Base-by-base conservation (phyloP, 2,888 invertebrate genomes). In the Stenoptilia bipunctidactyla region DNA sequence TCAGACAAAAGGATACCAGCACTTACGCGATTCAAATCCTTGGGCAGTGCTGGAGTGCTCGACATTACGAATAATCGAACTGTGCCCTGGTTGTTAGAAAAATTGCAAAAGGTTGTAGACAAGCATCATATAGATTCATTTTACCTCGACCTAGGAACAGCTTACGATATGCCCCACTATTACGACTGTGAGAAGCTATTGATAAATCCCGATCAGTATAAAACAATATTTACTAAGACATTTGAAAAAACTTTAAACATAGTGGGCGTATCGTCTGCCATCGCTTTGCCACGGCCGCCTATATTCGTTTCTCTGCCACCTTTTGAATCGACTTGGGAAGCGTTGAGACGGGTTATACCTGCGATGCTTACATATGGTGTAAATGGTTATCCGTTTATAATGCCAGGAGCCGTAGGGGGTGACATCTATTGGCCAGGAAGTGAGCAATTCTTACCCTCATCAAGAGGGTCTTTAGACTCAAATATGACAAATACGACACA, bases 351-450 rank as follows among this genome's bases (percentile, higher is more conserved):
- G 6, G 89, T 97, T 0, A 92, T 98, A 52, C 95, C 97, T 0
- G 93, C 95, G 0, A 91, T 95, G 42, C 71, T 96, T 14, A 92
- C 92, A 0, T 92, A 97, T 50, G 96, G 97, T 0, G 88, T 97
- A 14, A 89, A 94, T 38, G 98, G 98, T 0, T 97, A 93, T 70
- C 96, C 96, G 0, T 97, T 97, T 55, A 87, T 97, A 34, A 90
- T 97, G 84, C 95, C 97, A 0, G 97, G 97, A 0, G 92, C 96
- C 2, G 94, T 98, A 0, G 98, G 98, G 0, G 98, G 96, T 0
- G 95, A 96, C 54, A 91, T 91, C 34, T 87, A 89, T 37, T 82
- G 90, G 46, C 87, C 89, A 1, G 85, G 86, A 1, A 77, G 77
- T 36, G 82, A 87, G 13, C 87, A 87, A 43, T 87, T 80, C 56